Evolutionary conservation across 2,888 invertebrate genomes (phyloP).

Genomic region (Erebia epiphron): DNA sequence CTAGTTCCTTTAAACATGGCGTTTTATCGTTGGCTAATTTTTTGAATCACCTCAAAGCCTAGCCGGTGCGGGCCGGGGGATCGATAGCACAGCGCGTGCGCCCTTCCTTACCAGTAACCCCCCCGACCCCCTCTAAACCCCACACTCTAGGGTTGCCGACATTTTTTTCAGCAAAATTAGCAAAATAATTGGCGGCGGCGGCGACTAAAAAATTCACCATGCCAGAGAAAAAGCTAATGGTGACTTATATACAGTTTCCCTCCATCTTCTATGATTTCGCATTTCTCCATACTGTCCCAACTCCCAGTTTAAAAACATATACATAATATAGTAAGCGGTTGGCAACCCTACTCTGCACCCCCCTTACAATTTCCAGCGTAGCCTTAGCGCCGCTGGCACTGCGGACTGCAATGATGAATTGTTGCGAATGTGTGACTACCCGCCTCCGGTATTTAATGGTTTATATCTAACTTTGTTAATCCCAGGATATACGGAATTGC

Average conservation of each 20-base stretch:
- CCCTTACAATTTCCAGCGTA: conserved; percentile 44
- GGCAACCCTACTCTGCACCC: not conserved
- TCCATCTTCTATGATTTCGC: no score
- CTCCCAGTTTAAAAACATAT: no score
- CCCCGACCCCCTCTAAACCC: conserved; percentile 13
- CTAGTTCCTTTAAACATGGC: not conserved
- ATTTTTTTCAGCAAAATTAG: no score
- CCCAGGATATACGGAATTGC: no score
- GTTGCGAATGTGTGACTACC: conserved; percentile 13
- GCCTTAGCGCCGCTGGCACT: conserved; percentile 43
- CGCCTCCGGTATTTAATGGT: not conserved
- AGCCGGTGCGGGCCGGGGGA: conserved; percentile 28
- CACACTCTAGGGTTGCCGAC: not conserved
- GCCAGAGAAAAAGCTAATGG: no score
- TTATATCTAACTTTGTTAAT: not conserved
- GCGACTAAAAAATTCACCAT: no score
- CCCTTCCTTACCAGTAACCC: conserved; percentile 13
- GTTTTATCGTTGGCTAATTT: conserved; percentile 2
- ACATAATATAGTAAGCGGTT: no score
- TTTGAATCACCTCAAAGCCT: conserved; percentile 14
- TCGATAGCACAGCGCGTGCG: conserved; percentile 47
- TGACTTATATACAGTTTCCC: no score
- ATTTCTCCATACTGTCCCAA: no score
- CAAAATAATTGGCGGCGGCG: no score
- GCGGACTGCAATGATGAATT: conserved; percentile 41